Evolutionary conservation across 2,797 vertebrate genomes (phyloP).

Genomic region (Huso huso): DNA sequence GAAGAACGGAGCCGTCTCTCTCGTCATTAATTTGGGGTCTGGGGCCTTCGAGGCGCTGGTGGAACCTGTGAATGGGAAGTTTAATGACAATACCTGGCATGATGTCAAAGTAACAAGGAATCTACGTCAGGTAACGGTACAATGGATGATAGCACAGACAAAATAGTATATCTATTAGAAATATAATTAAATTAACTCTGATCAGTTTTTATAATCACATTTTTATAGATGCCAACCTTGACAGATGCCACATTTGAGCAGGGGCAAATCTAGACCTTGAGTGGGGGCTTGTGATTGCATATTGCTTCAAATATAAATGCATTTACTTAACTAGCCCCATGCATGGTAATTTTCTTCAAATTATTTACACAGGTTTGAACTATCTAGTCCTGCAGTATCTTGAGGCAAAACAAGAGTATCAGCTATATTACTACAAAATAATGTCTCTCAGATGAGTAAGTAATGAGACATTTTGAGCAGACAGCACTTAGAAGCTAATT

Average conservation of each 20-base stretch:
- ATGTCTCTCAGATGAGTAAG: background rate
- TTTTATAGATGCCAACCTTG: constrained; percentile 31
- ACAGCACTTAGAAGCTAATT: constrained; percentile 8
- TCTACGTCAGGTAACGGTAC: constrained; percentile 99
- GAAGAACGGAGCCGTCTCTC: constrained; percentile 97
- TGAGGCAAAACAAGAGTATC: background rate
- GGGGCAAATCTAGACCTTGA: constrained; percentile 73
- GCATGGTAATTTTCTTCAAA: background rate
- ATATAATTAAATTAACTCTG: constrained; percentile 30
- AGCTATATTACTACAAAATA: background rate
- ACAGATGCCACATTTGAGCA: constrained; percentile 69
- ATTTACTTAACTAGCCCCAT: background rate
- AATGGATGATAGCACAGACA: constrained; percentile 62
- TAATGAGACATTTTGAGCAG: constrained; percentile 5
- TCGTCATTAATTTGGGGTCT: constrained; percentile 99
- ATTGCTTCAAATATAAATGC: background rate
- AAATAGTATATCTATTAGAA: constrained; percentile 30
- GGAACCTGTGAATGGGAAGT: constrained; percentile 99
- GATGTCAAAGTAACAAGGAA: constrained; percentile 99
- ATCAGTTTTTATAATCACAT: constrained; percentile 30
- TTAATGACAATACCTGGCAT: constrained; percentile 99
- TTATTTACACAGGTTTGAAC: background rate
- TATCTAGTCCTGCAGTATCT: background rate
- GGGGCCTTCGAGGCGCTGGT: constrained; percentile 99
- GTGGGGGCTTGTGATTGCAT: constrained; percentile 24